phyloP scores from a whole-genome alignment of 1,140 invertebrate species.

The Ectropis grisescens region DNA sequence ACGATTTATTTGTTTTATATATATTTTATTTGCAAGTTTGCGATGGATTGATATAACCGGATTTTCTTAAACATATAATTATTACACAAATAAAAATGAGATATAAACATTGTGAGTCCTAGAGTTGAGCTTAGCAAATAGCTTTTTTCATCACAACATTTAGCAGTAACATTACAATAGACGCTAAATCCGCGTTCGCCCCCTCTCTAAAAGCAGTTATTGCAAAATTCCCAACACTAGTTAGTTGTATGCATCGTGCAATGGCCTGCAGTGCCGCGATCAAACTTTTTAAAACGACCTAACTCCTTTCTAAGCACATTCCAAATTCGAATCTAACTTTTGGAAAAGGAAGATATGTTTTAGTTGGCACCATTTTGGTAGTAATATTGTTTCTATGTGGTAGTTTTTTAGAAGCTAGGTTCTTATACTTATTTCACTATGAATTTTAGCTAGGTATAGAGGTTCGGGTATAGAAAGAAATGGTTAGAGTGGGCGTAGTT shows the following conservation, averaged over 20 bases:
- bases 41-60: too few species aligned
- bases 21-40: too few species aligned
- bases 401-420: slow-evolving; percentile 59
- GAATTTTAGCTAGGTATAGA: slow-evolving; percentile 67
- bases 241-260: slow-evolving; percentile 68
- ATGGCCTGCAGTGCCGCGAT: slow-evolving; percentile 59
- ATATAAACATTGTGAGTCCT: too few species aligned
- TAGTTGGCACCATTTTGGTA: background rate
- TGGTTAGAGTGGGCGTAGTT: slow-evolving; percentile 56
- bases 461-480: slow-evolving; percentile 64
- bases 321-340: slow-evolving; percentile 4
- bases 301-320: slow-evolving; percentile 1
- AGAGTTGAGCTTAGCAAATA: too few species aligned
- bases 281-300: background rate
- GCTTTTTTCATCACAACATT: too few species aligned
- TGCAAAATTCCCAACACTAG: slow-evolving; percentile 37
- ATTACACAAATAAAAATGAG: too few species aligned
- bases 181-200: too few species aligned
- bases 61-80: too few species aligned
- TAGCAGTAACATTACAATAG: too few species aligned
- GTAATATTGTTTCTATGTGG: slow-evolving; percentile 4
- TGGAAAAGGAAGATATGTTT: slow-evolving; percentile 3
- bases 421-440: slow-evolving; percentile 68
- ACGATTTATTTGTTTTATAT: too few species aligned
- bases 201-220: slow-evolving; percentile 14